phyloP scores from a whole-genome alignment of 2,888 invertebrate genomes.

The Tipula unca region DNA sequence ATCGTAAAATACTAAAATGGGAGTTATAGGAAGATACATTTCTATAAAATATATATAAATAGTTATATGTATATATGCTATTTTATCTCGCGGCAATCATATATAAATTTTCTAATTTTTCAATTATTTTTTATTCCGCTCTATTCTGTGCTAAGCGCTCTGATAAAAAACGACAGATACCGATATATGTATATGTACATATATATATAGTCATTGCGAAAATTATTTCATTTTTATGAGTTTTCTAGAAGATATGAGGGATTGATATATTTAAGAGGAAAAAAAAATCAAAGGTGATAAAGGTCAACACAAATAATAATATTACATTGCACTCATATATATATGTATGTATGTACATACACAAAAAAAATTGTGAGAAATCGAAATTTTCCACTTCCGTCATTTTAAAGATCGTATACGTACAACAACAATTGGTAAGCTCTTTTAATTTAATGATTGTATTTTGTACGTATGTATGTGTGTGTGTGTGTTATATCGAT shows the following conservation, averaged over 20 bases:
- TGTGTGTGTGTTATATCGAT: background rate
- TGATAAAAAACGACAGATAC: constrained; percentile 2
- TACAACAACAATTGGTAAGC: background rate
- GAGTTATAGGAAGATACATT: background rate
- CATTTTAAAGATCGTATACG: background rate
- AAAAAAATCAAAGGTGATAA: background rate
- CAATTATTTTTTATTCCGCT: background rate
- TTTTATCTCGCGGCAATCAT: background rate
- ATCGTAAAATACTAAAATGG: background rate
- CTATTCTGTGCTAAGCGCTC: background rate
- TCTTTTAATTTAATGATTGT: background rate
- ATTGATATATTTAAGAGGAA: background rate
- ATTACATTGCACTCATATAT: too few species aligned
- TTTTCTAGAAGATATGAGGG: background rate
- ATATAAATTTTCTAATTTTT: background rate
- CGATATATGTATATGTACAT: background rate
- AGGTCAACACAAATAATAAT: background rate
- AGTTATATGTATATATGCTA: background rate
- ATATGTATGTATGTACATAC: too few species aligned
- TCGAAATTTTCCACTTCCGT: background rate
- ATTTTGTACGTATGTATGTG: too few species aligned
- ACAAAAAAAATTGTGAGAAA: background rate
- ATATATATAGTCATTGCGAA: background rate
- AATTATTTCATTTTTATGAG: background rate
- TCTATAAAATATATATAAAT: too few species aligned